Evolutionary conservation across 2,797 vertebrate species (phyloP), one percentile per base, ranked within the genome.

Genomic region (Dryobates pubescens): DNA sequence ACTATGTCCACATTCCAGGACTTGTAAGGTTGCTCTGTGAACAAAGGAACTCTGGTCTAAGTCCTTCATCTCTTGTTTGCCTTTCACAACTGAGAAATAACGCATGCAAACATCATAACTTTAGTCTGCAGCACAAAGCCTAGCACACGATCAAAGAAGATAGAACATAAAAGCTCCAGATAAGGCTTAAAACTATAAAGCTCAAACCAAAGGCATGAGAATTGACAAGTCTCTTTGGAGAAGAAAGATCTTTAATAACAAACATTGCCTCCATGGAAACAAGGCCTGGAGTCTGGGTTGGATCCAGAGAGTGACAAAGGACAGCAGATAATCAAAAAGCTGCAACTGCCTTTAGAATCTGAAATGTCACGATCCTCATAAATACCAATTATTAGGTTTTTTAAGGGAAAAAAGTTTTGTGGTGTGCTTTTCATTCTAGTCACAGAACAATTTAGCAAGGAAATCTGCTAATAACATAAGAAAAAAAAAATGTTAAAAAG

Each of bases 121-220:
- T 94, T 41, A n/a, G 78, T 74, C 74, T 88, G 73, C 82, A 95
- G 90, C 45, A 32, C 82, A 95, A 97, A 97, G 78, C 86, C 94
- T 97, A 96, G 96, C 96, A 90, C 63, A 90, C 61, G 93, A 97
- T 98, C 96, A 98, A 98, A 97, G 96, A 77, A 32, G 56, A 62
- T 34, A 47, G 68, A 86, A 84, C 93, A 97, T 94, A 96, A 97
- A 97, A 97, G 96, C 88, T 94, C 49, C 57, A 97, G 96, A 96
- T 96, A 97, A 95, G 75, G 58, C 85, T 95, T 95, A 94, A 94
- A 97, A 97, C 86, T 93, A 84, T 89, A 93, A 95, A 86, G 75
- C 73, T 92, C 78, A 80, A 91, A 96, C 75, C 82, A 88, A 97
- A 97, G 90, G 92, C 45, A 0, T 45, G 73, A 93, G 94, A 95